Percentiles rank a stretch among this genome's conserved stretches.
Evolutionary conservation across 2,113 vertebrate species (phyloP).

Genomic region (Mormyrus lacerda): DNA sequence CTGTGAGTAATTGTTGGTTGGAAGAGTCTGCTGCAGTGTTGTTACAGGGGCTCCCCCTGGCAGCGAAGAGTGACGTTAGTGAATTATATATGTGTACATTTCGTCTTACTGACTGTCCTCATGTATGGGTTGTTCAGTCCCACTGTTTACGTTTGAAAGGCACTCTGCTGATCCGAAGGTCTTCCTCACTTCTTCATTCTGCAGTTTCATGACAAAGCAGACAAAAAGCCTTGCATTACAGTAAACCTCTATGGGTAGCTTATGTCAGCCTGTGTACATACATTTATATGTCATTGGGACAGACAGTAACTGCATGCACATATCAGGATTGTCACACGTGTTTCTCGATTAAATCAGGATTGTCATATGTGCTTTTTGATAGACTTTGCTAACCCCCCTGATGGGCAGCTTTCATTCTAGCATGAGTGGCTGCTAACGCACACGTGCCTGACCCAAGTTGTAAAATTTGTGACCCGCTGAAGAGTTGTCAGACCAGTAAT

Average conservation of each 20-base stretch:
- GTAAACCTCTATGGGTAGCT: background rate
- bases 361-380: background rate
- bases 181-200: background rate
- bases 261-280: background rate
- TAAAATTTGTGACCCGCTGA: slow-evolving; percentile 48
- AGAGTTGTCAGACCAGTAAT: slow-evolving; percentile 49
- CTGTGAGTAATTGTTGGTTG: background rate
- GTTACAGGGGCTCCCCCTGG: background rate
- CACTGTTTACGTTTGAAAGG: background rate
- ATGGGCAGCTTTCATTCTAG: background rate
- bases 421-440: slow-evolving; percentile 33
- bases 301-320: background rate
- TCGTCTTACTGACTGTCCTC: background rate
- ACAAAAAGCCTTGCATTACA: background rate
- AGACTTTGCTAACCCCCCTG: background rate
- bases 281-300: background rate
- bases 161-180: background rate
- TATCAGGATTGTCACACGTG: background rate
- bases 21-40: background rate
- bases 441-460: slow-evolving; percentile 35
- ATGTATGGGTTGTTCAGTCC: background rate
- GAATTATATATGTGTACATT: background rate
- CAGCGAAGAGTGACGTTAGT: background rate
- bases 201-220: background rate
- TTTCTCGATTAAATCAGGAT: background rate